phyloP scores from a whole-genome alignment of 2,888 invertebrate genomes.

The Pterostichus madidus region DNA sequence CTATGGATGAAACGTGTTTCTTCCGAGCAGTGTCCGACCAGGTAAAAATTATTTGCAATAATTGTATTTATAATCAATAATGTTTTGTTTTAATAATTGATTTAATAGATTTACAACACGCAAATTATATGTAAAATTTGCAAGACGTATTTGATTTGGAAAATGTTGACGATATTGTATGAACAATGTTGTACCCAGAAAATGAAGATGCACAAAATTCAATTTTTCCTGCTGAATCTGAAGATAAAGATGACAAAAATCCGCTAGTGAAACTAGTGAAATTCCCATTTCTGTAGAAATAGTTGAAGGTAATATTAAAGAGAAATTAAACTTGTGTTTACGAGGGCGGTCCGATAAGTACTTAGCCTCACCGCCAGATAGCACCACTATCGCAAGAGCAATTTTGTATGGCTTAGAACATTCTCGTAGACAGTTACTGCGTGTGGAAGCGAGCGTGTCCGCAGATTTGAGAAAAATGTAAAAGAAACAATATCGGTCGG shows the following conservation, averaged over 20 bases:
- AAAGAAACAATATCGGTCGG: too few relatives aligned
- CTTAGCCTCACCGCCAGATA: too few relatives aligned
- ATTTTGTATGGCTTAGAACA: too few relatives aligned
- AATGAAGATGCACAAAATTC: not conserved
- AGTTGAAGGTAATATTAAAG: not conserved
- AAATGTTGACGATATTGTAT: slow-evolving; percentile 79
- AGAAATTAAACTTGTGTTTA: not conserved
- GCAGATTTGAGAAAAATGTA: too few relatives aligned
- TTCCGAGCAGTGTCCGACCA: slow-evolving; percentile 95
- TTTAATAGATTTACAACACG: slow-evolving; percentile 77
- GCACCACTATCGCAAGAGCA: too few relatives aligned
- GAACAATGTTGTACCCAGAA: slow-evolving; percentile 74
- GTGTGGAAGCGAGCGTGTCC: too few relatives aligned
- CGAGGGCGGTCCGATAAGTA: too few relatives aligned
- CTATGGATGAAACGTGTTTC: slow-evolving; percentile 92
- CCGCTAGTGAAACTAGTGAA: slow-evolving; percentile 83
- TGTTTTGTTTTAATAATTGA: not conserved
- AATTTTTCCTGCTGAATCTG: slow-evolving; percentile 32
- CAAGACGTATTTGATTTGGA: slow-evolving; percentile 88
- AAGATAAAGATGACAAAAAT: slow-evolving; percentile 73
- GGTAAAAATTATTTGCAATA: slow-evolving; percentile 74
- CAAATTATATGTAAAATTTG: slow-evolving; percentile 88
- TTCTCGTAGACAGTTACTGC: too few relatives aligned
- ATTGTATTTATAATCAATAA: too few relatives aligned
- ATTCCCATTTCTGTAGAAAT: not conserved